Evolutionary conservation across 2,797 vertebrate genomes (phyloP).

Genomic region (Fratercula arctica): DNA sequence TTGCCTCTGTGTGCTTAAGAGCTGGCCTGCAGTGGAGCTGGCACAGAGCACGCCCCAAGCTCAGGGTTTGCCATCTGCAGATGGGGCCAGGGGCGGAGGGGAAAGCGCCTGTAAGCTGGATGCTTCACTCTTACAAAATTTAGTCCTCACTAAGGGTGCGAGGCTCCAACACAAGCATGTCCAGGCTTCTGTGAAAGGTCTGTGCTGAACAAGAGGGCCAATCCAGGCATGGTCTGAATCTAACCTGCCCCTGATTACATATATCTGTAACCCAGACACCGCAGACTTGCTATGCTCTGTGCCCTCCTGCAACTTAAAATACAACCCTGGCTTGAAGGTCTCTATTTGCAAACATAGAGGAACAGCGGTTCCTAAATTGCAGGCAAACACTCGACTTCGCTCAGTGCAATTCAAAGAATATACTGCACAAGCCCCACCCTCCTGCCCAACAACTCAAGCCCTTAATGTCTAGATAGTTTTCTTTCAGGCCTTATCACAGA

Average conservation of each 20-base stretch:
- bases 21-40: constrained; percentile 13
- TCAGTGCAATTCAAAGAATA: constrained; percentile 44
- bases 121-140: background rate
- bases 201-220: background rate
- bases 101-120: background rate
- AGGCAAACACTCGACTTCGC: constrained; percentile 54
- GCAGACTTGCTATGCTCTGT: background rate
- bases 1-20: background rate
- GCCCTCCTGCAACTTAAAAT: constrained; percentile 22
- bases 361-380: constrained; percentile 37
- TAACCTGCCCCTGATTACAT: background rate
- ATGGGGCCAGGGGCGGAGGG: background rate
- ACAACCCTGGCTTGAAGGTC: constrained; percentile 40
- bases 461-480: constrained; percentile 51
- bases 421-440: constrained; percentile 33
- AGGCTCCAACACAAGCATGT: background rate
- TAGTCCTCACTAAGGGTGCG: background rate
- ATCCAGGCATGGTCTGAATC: background rate
- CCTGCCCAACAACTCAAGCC: constrained; percentile 2
- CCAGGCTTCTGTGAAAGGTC: background rate
- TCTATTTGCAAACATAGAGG: constrained; percentile 36
- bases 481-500: constrained; percentile 60
- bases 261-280: background rate
- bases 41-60: background rate
- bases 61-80: background rate